Base-by-base conservation (phyloP, 2,113 vertebrate genomes). In the Zosterops pallidus region DNA sequence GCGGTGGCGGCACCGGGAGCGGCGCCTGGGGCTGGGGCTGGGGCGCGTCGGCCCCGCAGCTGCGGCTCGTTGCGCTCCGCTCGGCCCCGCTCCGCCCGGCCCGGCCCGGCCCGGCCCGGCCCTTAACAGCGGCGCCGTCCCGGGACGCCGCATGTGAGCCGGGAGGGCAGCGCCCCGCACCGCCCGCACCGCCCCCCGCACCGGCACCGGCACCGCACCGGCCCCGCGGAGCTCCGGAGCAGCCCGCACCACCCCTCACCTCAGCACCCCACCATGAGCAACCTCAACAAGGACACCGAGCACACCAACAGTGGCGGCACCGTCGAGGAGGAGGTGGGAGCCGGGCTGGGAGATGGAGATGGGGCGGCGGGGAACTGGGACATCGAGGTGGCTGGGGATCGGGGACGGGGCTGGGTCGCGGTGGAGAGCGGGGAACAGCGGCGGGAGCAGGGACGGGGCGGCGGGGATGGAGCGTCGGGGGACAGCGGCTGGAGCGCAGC, bases 231-330 rank as follows among this genome's bases (percentile, higher is more conserved):
- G 62, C 89, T 65, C 78, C 63, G 70, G 81, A 91, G 81, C 84
- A 53, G 70, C 63, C 78, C 72, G 55, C 44, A 72, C 82, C 46
- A 37, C 10, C 18, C 78, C 67, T n/a, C 28, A 2, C 52, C 74
- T 76, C 91, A 22, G 14, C 83, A 72, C 57, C 83, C 64, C 97
- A 96, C 97, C 96, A 98, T 98, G 98, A 98, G 97, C 96, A 97
- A 71, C 96, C 95, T 96, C 88, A 97, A 97, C 97, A 93, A 97
- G 94, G 98, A 98, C 90, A 95, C 85, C 81, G 98, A 98, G 91
- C 97, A 97, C 96, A 77, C 93, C 89, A 93, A 89, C 92, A 47
- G 93, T 94, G 56, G 95, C 69, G 93, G 95, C 90, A 77, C 62
- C 92, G 96, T 94, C 79, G 97, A 98, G 86, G 97, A 98, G 64